Percentiles rank a stretch among this genome's conserved stretches.
phyloP scores from a whole-genome alignment of 2,113 vertebrate genomes.

The Diphyllodes magnificus region DNA sequence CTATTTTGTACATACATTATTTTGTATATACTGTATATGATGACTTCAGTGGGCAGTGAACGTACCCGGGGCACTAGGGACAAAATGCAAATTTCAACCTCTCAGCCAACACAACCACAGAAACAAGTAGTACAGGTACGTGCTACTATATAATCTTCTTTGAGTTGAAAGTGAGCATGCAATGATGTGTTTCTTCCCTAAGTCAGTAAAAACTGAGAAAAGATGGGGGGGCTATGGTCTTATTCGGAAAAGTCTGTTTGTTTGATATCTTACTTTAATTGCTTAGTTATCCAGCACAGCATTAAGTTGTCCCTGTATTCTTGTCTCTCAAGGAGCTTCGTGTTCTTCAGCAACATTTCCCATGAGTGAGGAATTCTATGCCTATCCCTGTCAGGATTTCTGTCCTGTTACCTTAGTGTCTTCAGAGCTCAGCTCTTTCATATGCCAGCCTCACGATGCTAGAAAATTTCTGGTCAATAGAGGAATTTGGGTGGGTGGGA shows the following conservation, averaged over 20 bases:
- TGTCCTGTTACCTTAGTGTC: neutral
- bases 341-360: neutral
- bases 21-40: conserved; percentile 99
- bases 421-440: neutral
- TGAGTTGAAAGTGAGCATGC: neutral
- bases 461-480: neutral
- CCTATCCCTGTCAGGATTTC: neutral
- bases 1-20: conserved; percentile 99
- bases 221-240: neutral
- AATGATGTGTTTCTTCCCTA: neutral
- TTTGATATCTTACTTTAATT: neutral
- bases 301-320: neutral
- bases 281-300: neutral
- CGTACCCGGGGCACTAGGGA: conserved; percentile 88
- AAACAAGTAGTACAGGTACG: conserved; percentile 92
- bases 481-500: neutral
- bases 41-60: conserved; percentile 95
- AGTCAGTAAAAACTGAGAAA: neutral
- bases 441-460: neutral
- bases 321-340: neutral
- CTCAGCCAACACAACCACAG: conserved; percentile 86
- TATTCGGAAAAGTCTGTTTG: neutral
- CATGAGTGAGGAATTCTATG: neutral
- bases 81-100: conserved; percentile 78
- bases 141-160: neutral